Evolutionary conservation across 2,113 vertebrate genomes (phyloP).

Genomic region (Cygnus buccinator): DNA sequence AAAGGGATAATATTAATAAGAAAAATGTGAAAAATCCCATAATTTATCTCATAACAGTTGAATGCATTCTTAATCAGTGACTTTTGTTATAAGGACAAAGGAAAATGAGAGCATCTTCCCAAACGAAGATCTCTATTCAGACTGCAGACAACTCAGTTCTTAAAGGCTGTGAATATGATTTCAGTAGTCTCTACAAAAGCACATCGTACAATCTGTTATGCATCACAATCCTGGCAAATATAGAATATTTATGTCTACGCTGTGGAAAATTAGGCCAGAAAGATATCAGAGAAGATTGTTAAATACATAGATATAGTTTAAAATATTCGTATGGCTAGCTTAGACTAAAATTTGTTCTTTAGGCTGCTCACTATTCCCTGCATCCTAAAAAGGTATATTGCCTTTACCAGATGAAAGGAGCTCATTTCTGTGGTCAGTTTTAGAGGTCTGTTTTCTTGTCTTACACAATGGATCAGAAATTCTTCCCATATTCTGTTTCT

Average conservation of each 20-base stretch:
- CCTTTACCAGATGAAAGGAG: neutral
- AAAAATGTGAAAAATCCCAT: constrained; percentile 21
- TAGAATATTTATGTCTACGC: neutral
- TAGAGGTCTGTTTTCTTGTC: neutral
- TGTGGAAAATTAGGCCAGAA: neutral
- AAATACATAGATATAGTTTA: neutral
- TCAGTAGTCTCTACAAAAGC: neutral
- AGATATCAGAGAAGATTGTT: neutral
- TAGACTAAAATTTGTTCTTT: neutral
- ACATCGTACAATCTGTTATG: neutral
- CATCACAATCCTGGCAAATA: neutral
- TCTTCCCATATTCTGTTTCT: neutral
- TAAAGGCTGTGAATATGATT: neutral
- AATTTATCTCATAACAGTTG: constrained; percentile 17
- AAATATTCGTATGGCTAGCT: neutral
- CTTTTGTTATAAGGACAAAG: constrained; percentile 58
- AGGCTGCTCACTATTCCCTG: neutral
- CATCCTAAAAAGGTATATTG: neutral
- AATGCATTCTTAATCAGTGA: constrained; percentile 42
- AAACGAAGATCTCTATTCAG: constrained; percentile 22
- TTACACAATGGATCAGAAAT: neutral
- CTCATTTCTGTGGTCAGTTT: neutral
- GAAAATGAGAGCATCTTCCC: neutral
- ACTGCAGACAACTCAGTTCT: neutral
- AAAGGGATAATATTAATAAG: neutral